A percentile compares a stretch with the other conserved stretches of the same genome.
phyloP scores from a whole-genome alignment of 2,888 invertebrate species.

The Drosophila limbata region DNA sequence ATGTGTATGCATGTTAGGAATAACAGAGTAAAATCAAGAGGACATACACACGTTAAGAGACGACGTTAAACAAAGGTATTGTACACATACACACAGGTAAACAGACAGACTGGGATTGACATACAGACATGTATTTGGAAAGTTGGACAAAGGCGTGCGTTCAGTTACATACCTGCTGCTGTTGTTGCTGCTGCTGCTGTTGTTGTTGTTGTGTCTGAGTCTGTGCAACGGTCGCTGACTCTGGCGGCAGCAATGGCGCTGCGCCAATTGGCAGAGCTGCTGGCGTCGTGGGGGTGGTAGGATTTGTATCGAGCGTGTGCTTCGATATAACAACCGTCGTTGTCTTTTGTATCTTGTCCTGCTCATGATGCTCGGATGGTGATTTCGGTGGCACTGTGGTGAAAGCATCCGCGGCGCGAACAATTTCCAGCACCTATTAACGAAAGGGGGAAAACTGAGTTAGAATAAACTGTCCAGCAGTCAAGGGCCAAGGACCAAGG shows the following conservation, averaged over 20 bases:
- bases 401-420: conserved; percentile 90
- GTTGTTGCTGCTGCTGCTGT: conserved; percentile 64
- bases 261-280: conserved; percentile 62
- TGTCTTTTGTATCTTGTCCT: conserved; percentile 90
- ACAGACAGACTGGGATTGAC: conserved; percentile 38
- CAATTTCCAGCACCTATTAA: conserved; percentile 93
- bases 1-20: conserved; percentile 30
- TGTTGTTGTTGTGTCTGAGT: conserved; percentile 42
- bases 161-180: conserved; percentile 78
- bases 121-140: conserved; percentile 33
- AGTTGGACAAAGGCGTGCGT: conserved; percentile 61
- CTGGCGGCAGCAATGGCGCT: conserved; percentile 37
- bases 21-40: conserved; percentile 48
- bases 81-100: not conserved
- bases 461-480: conserved; percentile 8
- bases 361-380: conserved; percentile 88
- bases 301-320: conserved; percentile 91
- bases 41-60: conserved; percentile 45
- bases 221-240: conserved; percentile 53
- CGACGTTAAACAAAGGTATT: conserved; percentile 36
- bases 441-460: conserved; percentile 17
- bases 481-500: conserved; percentile 35
- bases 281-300: conserved; percentile 77
- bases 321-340: conserved; percentile 98
- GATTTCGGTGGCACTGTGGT: conserved; percentile 89